Percentiles rank a stretch among this genome's conserved stretches.
Evolutionary conservation across 2,113 vertebrate genomes (phyloP).

Genomic region (Phylloscopus trochiloides): DNA sequence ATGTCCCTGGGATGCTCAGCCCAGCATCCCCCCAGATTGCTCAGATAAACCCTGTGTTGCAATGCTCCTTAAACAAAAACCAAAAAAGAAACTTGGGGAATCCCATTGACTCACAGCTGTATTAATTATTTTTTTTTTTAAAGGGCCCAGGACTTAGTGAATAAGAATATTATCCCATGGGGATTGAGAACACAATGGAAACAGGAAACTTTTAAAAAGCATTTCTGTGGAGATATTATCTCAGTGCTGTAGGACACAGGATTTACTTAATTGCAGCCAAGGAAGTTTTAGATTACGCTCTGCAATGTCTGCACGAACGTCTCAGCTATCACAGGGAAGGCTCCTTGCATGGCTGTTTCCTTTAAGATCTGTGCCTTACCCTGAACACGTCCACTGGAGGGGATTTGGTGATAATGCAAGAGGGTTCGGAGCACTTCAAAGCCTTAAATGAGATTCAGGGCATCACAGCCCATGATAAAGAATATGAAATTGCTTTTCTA

Average conservation of each 20-base stretch:
- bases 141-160: neutral
- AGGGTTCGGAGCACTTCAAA: constrained; percentile 29
- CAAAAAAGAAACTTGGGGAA: constrained; percentile 53
- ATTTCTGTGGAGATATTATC: constrained; percentile 66
- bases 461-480: constrained; percentile 19
- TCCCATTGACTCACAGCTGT: constrained; percentile 59
- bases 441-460: constrained; percentile 51
- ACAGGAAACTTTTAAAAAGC: constrained; percentile 58
- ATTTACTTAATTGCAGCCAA: constrained; percentile 61
- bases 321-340: constrained; percentile 28
- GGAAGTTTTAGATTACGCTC: constrained; percentile 63
- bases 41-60: neutral
- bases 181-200: constrained; percentile 41
- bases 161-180: constrained; percentile 59
- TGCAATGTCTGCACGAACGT: constrained; percentile 16
- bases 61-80: neutral
- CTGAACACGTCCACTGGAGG: neutral
- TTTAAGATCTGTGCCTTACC: neutral
- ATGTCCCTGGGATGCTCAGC: neutral
- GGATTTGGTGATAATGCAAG: constrained; percentile 4
- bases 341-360: neutral
- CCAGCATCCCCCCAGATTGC: neutral
- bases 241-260: constrained; percentile 51
- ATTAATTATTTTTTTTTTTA: constrained; percentile 18
- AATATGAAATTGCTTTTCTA: constrained; percentile 55